A percentile compares a stretch with the other conserved stretches of the same genome.
Conservation (phyloP, 2,113 vertebrate species). For the Lepisosteus oculatus region DNA sequence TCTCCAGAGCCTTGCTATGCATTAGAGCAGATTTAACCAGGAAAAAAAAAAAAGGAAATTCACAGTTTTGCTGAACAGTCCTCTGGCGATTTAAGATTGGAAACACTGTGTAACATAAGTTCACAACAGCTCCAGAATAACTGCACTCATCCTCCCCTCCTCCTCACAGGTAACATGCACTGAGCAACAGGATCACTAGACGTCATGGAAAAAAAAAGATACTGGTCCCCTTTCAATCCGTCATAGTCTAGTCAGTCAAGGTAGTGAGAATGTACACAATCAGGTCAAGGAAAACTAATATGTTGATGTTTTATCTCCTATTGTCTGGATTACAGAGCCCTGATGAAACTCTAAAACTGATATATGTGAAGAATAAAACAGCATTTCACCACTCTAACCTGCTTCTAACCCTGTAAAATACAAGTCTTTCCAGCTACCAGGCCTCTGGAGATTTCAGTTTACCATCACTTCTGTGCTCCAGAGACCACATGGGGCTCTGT, state of each 20-base stretch:
- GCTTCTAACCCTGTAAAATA: neutral
- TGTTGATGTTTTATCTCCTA: constrained; percentile 7
- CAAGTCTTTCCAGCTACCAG: neutral
- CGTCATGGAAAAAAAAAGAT: constrained; percentile 18
- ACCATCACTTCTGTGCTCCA: too few species aligned
- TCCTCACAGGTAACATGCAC: neutral
- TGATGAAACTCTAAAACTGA: constrained; percentile 4
- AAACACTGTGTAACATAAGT: too few species aligned
- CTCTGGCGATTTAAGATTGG: too few species aligned
- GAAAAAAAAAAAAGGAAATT: too few species aligned
- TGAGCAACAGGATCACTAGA: neutral
- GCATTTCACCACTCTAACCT: neutral
- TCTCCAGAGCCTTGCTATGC: too few species aligned
- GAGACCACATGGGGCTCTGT: too few species aligned
- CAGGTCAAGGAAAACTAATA: constrained; percentile 9
- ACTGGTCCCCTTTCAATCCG: constrained; percentile 1
- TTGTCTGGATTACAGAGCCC: constrained; percentile 2
- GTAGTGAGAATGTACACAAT: neutral
- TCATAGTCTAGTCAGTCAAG: neutral
- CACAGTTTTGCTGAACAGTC: too few species aligned
- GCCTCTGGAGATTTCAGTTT: too few species aligned
- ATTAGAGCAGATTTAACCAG: too few species aligned
- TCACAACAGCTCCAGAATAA: too few species aligned
- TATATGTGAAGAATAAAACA: neutral
- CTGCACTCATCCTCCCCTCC: too few species aligned